Percentiles rank a stretch among this genome's conserved stretches.
phyloP scores from a whole-genome alignment of 2,888 invertebrate species.

The Sisyra terminalis region DNA sequence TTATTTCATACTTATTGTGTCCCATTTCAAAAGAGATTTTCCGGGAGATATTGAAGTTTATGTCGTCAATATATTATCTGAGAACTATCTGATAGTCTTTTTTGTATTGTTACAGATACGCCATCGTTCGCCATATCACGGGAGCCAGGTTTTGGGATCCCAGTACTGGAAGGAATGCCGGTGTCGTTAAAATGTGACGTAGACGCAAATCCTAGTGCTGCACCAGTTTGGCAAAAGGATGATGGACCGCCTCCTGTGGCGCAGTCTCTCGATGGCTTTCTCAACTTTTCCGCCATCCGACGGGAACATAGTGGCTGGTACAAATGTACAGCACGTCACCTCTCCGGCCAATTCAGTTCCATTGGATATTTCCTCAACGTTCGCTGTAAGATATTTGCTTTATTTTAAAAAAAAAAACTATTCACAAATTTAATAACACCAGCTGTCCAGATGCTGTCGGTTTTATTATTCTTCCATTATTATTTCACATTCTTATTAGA shows the following conservation, averaged over 20 bases:
- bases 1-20: no score
- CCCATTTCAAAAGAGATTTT: no score
- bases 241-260: conserved; percentile 34
- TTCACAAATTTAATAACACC: neutral
- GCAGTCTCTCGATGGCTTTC: conserved; percentile 59
- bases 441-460: no score
- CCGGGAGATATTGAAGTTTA: neutral
- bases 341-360: conserved; percentile 70
- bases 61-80: conserved; percentile 2
- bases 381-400: conserved; percentile 48
- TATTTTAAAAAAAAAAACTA: conserved; percentile 1
- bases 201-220: conserved; percentile 79
- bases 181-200: conserved; percentile 85
- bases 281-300: conserved; percentile 68
- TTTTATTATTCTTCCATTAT: no score
- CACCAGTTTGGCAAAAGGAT: conserved; percentile 64
- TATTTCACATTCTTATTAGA: no score
- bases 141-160: conserved; percentile 83
- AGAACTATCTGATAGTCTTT: conserved; percentile 11
- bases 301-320: conserved; percentile 84
- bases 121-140: conserved; percentile 86
- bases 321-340: conserved; percentile 73
- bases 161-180: conserved; percentile 73
- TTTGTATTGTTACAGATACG: conserved; percentile 47
- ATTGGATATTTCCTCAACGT: conserved; percentile 85